Evolutionary conservation across 2,888 invertebrate species (phyloP).

Genomic region (Amblyteles armatorius): DNA sequence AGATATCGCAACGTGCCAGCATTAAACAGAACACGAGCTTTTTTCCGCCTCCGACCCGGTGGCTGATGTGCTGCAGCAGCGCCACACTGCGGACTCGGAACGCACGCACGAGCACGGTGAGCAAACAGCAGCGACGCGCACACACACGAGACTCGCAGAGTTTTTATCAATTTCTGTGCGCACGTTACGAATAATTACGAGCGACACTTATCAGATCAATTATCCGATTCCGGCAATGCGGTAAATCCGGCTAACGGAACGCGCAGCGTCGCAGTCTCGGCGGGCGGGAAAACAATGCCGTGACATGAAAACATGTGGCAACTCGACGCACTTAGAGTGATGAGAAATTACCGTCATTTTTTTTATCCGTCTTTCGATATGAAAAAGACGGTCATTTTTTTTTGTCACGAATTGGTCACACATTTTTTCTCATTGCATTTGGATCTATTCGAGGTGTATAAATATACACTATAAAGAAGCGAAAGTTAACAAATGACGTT

Average conservation of each 20-base stretch:
- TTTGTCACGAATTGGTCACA: too few relatives aligned
- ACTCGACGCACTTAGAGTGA: neutral
- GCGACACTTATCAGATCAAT: slow-evolving; percentile 38
- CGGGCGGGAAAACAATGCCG: slow-evolving; percentile 42
- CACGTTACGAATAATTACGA: slow-evolving; percentile 15
- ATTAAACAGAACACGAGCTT: slow-evolving; percentile 61
- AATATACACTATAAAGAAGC: too few relatives aligned
- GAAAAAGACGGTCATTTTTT: too few relatives aligned
- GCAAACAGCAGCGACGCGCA: neutral
- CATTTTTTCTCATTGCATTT: too few relatives aligned
- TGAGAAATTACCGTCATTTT: too few relatives aligned
- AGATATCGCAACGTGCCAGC: slow-evolving; percentile 67
- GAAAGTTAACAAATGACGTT: too few relatives aligned
- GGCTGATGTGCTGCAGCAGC: neutral
- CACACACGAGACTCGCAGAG: neutral
- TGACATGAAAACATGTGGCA: slow-evolving; percentile 34
- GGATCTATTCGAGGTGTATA: too few relatives aligned
- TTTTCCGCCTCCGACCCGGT: slow-evolving; percentile 57
- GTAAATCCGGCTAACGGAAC: slow-evolving; percentile 13
- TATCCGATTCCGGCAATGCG: slow-evolving; percentile 6
- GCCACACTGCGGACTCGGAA: neutral
- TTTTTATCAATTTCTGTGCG: slow-evolving; percentile 20
- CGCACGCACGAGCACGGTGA: neutral
- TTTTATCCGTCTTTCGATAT: too few relatives aligned
- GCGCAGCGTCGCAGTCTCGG: neutral